Evolutionary conservation across 2,113 vertebrate species (phyloP).

Genomic region (Hypomesus transpacificus): DNA sequence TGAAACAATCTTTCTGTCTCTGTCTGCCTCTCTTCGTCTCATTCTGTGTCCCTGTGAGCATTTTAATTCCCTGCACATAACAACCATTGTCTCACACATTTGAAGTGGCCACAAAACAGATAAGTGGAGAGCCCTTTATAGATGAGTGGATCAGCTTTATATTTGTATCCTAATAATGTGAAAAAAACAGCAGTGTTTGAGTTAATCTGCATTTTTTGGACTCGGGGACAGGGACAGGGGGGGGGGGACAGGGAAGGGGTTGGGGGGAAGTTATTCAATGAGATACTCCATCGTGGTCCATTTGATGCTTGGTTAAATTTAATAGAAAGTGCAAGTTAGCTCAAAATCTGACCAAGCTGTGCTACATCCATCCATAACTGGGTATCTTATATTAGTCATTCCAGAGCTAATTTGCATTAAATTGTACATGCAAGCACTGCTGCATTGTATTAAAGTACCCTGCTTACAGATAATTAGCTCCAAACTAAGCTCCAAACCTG

Average conservation of each 20-base stretch:
- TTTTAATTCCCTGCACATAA: constrained; percentile 19
- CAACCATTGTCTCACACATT: background rate
- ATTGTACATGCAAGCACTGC: constrained; percentile 11
- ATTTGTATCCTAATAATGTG: constrained; percentile 35
- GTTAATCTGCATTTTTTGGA: constrained; percentile 28
- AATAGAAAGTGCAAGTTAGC: constrained; percentile 32
- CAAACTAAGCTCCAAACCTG: constrained; percentile 24
- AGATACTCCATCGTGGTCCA: constrained; percentile 31
- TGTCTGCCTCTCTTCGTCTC: background rate
- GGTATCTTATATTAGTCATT: background rate
- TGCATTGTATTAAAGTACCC: constrained; percentile 30
- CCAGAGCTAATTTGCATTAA: background rate
- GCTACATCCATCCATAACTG: constrained; percentile 12
- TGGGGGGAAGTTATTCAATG: constrained; percentile 32
- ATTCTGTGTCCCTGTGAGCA: background rate
- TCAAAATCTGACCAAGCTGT: constrained; percentile 30
- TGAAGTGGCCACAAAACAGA: too few species aligned
- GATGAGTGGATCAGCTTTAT: constrained; percentile 39
- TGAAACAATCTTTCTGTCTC: background rate
- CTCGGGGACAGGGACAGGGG: too few species aligned
- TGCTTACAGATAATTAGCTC: constrained; percentile 48
- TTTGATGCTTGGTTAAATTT: constrained; percentile 46
- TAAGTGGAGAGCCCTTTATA: background rate
- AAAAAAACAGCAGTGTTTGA: constrained; percentile 43
- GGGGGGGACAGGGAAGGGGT: background rate